Evolutionary conservation across 2,888 invertebrate genomes (phyloP), one percentile per base, ranked within the genome.

Genomic region (Drosophila crucigera): DNA sequence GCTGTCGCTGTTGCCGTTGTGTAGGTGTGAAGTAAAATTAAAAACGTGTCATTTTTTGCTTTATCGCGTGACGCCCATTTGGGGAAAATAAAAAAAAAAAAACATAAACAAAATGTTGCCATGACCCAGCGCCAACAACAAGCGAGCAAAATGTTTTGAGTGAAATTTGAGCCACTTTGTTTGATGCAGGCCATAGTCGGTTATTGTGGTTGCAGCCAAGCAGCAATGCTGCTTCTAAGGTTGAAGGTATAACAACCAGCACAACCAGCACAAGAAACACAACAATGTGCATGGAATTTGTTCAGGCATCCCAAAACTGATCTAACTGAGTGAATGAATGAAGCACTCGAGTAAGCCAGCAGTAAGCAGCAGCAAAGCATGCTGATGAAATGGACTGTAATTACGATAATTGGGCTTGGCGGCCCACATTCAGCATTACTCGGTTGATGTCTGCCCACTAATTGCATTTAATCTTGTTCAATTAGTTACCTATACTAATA

Each of bases 41-140:
- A 88, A 88, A 88, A 88, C 90, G 82, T 88, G 87, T 89, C 90
- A 87, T 90, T 89, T 90, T 90, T 87, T 89, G 84, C 90, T 89
- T 89, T 90, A 90, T 86, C 90, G 89, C 89, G 54, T 73, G 75
- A 76, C 82, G 74, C 70, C 70, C 68, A 77, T 76, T 79, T 80
- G 62, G 65, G 67, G 63, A 64, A 67, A 76, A 82, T 22, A 56
- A 16, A 28, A 39, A 19, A 28, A 39, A 19, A 9, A 16, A 9
- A 35, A 22, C 7, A 33, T 4, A 54, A 41, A 41, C n/a, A 41
- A 41, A 22, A 76, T 76, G 85, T 75, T 83, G 81, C 86, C 77
- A 73, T 73, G 79, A 82, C 77, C 79, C 76, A 73, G 61, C 66
- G 70, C 58, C 70, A 72, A 39, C 65, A 59, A 50, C 58, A 33